Evolutionary conservation across 2,888 invertebrate species (phyloP), one percentile per base, ranked within the genome.

Genomic region (Euplagia quadripunctaria): DNA sequence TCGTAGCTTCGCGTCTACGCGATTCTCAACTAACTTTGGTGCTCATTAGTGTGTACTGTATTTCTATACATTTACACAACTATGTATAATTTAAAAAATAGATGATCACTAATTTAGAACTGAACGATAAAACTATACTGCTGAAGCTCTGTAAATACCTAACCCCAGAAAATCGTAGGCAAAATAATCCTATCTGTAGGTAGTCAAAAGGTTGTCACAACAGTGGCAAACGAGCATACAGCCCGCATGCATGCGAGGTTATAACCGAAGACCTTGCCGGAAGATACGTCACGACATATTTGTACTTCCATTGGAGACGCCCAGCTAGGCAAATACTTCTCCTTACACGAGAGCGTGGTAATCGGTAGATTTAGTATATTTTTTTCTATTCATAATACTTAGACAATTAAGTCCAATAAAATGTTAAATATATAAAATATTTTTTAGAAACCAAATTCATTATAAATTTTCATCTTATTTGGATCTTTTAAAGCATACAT

Each of bases 1-100:
- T 87, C 91, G 90, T 91, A 92, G 91, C 91, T 92, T 88, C 88
- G 83, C 88, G 87, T 90, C 88, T 86, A 88, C 88, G 87, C 87
- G 85, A 86, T 87, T 86, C 84, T 82, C 80, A 81, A 81, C 86
- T 86, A 91, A 92, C 88, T 92, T 92, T 74, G 73, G 75, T 20
- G 64, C 64, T 74, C 74, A 61, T 68, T 63, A 51, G 43, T 79
- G 55, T 74, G 64, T 46, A 43, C 31, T 63, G 17, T 74, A 70
- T 69, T 64, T 68, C 20, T 68, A 52, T 46, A 49, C 70, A 72
- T n/a, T 31, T 72, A 72, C 12, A 16, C 41, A 67, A 16, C 43
- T 46, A 14, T 20, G 46, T 31, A 17, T 17, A 31, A 64, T 8
- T 17, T 20, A 20, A 58, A 12, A 20, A 20, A 20, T 11, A n/a